These are phyloP conservation scores for Halcyon senegalensis DNA, from an alignment of 2,113 vertebrate genomes.

Conservation along the genomic window DNA sequence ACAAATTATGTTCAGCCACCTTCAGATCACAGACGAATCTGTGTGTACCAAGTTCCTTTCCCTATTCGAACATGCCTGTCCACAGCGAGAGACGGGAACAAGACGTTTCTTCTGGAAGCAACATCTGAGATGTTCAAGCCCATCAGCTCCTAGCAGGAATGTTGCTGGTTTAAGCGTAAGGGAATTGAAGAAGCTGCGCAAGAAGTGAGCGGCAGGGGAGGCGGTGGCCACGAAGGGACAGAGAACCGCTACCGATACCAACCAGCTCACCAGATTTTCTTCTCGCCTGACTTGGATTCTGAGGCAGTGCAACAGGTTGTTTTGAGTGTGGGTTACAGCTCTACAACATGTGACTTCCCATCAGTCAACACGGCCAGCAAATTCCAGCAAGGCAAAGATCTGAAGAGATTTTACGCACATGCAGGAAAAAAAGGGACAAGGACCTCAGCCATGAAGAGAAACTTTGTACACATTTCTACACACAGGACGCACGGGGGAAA, in stretches of 20 bases:
- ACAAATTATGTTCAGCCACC: not conserved
- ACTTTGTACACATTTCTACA: not conserved
- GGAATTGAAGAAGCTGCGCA: fast-evolving
- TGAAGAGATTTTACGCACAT: not conserved
- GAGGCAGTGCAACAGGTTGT: not conserved
- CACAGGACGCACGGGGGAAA: fast-evolving
- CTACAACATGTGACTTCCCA: not conserved
- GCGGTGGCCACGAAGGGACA: not conserved
- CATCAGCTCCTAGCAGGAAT: not conserved
- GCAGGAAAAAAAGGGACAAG: not conserved
- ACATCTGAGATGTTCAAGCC: not conserved
- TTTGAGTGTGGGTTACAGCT: not conserved
- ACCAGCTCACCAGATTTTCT: not conserved
- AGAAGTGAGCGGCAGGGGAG: fast-evolving
- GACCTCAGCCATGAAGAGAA: not conserved
- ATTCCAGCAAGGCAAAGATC: not conserved
- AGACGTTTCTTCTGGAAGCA: not conserved
- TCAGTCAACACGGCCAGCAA: not conserved
- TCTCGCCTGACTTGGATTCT: not conserved
- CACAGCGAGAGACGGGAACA: not conserved
- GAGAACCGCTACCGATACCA: not conserved
- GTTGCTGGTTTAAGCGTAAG: fast-evolving
- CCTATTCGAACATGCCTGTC: not conserved
- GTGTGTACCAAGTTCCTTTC: not conserved
- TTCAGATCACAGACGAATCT: not conserved